Evolutionary conservation across 2,888 invertebrate genomes (phyloP), one percentile per base, ranked within the genome.

Genomic region (Drosophila eohydei): DNA sequence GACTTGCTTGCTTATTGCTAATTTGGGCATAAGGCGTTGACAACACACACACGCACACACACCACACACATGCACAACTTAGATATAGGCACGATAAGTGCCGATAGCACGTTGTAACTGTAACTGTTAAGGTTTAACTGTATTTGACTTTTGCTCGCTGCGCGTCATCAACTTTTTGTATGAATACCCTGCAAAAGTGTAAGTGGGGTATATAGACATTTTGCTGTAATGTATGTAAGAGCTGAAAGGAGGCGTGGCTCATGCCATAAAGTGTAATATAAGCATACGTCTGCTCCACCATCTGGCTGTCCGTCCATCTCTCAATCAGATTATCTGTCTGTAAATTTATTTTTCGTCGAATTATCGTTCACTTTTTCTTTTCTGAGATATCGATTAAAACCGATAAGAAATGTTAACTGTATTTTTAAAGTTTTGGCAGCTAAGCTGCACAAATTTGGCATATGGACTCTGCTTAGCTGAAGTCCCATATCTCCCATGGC

Each of bases 1-100:
- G 74, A 74, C 67, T 66, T 70, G 67, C 61, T 52, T 57, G 66
- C 46, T 38, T 68, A 74, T 80, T 80, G 78, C 83, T 83, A 80
- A 78, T 85, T 89, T 82, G 75, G 88, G 83, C 88, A 87, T 71
- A 82, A 84, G 82, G 75, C 69, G 71, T 58, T 69, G 81, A 79
- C 9, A 34, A 62, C 54, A 60, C 16, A 16, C 51, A 34, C 21
- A 52, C 76, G 32, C 28, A 32, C 40, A 4, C 4, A 26, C 11
- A 16, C 26, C 28, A 5, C 32, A 26, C 9, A 46, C 59, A 9
- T 4, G 6, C 26, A n/a, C 26, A 21, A 44, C 26, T 77, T 71
- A 71, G 74, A 71, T 72, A 77, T 73, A 73, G 50, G 7, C 16
- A 46, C 66, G 71, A 80, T 75, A 80, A 62, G 40, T 71, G 76